Conservation (phyloP, 1,140 invertebrate genomes). For the Homalodisca vitripennis region DNA sequence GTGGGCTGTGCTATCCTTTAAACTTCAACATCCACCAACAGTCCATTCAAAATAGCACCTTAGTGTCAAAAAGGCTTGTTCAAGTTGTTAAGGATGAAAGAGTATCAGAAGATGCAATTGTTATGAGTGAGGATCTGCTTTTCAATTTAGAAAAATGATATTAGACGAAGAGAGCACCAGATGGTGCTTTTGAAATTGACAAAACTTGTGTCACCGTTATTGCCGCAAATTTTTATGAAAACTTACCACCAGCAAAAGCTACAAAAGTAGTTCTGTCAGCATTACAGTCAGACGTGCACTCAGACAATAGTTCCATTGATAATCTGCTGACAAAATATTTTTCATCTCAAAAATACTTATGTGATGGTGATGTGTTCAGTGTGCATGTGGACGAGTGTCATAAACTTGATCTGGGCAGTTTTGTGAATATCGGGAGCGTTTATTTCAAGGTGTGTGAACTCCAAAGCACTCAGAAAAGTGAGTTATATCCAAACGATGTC, state of each 20-base stretch:
- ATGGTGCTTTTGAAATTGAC: too few species aligned
- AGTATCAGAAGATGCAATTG: not conserved
- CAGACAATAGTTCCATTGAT: not conserved
- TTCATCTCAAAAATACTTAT: constrained; percentile 26
- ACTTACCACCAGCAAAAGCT: not conserved
- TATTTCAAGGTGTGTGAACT: constrained; percentile 30
- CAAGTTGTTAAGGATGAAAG: not conserved
- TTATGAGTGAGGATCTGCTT: constrained; percentile 6
- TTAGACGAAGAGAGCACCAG: too few species aligned
- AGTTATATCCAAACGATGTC: not conserved
- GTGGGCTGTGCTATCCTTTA: too few species aligned
- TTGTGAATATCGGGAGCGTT: not conserved
- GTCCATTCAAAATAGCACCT: too few species aligned
- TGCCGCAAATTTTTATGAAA: not conserved
- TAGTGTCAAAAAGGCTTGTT: too few species aligned
- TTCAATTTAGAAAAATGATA: constrained; percentile 6
- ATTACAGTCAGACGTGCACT: not conserved
- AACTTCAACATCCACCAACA: too few species aligned
- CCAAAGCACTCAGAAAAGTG: not conserved
- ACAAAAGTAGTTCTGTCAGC: not conserved
- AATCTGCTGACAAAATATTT: constrained; percentile 26
- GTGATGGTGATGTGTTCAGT: constrained; percentile 25
- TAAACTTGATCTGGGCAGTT: constrained; percentile 1
- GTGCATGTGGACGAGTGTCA: constrained; percentile 17
- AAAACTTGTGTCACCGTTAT: too few species aligned